These are phyloP conservation scores for Polydrusus cervinus DNA, from an alignment of 2,888 invertebrate species.

Conservation along the genomic window DNA sequence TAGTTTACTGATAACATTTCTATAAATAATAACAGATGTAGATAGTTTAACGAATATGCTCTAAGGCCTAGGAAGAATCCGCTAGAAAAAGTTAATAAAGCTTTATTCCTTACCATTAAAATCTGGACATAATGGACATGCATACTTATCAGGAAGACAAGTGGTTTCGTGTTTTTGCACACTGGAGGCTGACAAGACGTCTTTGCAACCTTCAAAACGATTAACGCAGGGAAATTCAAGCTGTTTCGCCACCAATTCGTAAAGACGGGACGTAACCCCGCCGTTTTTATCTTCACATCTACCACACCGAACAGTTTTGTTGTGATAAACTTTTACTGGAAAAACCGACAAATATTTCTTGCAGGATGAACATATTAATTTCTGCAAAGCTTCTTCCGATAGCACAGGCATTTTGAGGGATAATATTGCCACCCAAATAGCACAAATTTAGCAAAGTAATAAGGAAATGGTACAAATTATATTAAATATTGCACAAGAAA, in stretches of 20 bases:
- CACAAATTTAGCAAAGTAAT: too few species aligned
- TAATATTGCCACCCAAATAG: too few species aligned
- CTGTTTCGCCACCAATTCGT: not conserved
- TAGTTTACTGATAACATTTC: too few species aligned
- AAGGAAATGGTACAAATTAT: too few species aligned
- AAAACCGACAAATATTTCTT: conserved; percentile 13
- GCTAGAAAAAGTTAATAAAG: too few species aligned
- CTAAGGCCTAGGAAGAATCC: too few species aligned
- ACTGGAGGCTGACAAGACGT: not conserved
- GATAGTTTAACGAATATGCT: not conserved
- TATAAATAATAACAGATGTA: too few species aligned
- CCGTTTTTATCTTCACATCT: conserved; percentile 5
- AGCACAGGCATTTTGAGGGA: not conserved
- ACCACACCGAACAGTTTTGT: not conserved
- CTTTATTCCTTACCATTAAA: not conserved
- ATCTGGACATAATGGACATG: not conserved
- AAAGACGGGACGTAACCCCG: not conserved
- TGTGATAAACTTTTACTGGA: conserved; percentile 19
- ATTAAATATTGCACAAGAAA: too few species aligned
- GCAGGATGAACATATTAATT: not conserved
- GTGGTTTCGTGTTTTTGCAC: not conserved
- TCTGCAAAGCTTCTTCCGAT: conserved; percentile 8
- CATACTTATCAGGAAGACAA: not conserved
- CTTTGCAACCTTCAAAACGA: not conserved
- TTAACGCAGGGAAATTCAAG: conserved; percentile 1